Evolutionary conservation across 2,113 vertebrate species (phyloP).

Genomic region (Redunca redunca): DNA sequence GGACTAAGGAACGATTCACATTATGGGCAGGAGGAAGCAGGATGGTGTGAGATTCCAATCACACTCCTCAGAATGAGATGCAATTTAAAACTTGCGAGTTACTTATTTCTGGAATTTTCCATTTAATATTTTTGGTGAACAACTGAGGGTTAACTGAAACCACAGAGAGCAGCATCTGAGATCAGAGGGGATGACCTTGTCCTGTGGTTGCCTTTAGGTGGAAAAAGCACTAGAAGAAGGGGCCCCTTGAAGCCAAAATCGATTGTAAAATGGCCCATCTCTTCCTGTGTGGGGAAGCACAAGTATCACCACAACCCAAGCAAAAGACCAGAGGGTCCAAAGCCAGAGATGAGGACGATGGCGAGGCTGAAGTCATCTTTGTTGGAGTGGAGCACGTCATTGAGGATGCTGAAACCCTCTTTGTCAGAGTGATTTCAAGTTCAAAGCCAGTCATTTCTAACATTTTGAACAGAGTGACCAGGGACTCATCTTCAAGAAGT

Average conservation of each 20-base stretch:
- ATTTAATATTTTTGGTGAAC: background rate
- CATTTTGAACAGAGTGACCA: slow-evolving; percentile 42
- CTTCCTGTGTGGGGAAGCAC: background rate
- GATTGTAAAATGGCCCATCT: background rate
- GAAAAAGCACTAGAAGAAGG: background rate
- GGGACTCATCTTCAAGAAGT: background rate
- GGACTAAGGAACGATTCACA: background rate
- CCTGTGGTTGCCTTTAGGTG: background rate
- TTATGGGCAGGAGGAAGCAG: background rate
- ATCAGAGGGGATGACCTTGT: background rate
- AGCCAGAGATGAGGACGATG: fast-evolving
- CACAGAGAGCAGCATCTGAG: background rate
- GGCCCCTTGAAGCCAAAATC: background rate
- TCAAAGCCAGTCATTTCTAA: slow-evolving; percentile 20
- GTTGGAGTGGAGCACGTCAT: background rate
- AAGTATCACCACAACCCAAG: background rate
- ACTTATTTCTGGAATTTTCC: background rate
- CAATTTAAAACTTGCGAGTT: background rate
- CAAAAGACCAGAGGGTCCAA: background rate
- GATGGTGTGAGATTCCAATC: background rate
- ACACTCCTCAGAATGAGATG: background rate
- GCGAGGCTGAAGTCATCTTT: background rate
- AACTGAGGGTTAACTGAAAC: background rate
- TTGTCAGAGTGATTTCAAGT: slow-evolving; percentile 2
- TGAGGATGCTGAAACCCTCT: background rate